These are phyloP conservation scores for Danaus plexippus DNA, from an alignment of 1,140 invertebrate species.

Conservation along the genomic window DNA sequence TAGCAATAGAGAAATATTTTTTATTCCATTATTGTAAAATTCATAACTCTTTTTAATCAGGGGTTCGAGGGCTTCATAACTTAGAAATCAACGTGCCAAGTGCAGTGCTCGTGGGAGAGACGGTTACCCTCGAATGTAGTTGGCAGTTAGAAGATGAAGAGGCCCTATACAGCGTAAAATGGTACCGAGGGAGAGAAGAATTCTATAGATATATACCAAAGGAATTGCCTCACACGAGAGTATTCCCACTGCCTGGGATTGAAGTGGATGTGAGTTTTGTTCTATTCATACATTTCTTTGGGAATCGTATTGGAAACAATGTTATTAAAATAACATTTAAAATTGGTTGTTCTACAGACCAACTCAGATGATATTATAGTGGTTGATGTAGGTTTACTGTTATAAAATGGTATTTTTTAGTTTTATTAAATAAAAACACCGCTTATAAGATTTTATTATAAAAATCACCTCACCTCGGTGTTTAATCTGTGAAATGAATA, in stretches of 20 bases:
- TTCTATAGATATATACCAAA: constrained; percentile 84
- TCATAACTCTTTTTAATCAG: constrained; percentile 54
- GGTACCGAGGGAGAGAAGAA: constrained; percentile 81
- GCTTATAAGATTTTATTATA: too few relatives aligned
- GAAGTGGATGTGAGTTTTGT: constrained; percentile 82
- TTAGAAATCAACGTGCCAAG: constrained; percentile 77
- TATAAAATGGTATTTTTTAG: too few relatives aligned
- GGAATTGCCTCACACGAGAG: constrained; percentile 76
- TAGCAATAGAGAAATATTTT: too few relatives aligned
- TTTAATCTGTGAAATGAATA: too few relatives aligned
- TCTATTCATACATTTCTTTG: too few relatives aligned
- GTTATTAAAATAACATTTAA: too few relatives aligned
- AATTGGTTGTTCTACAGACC: too few relatives aligned
- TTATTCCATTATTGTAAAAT: constrained; percentile 5
- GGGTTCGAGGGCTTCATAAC: constrained; percentile 75
- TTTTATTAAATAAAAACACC: too few relatives aligned
- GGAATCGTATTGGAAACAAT: too few relatives aligned
- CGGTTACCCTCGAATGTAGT: constrained; percentile 77
- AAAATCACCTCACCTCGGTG: too few relatives aligned
- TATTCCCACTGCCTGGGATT: constrained; percentile 77
- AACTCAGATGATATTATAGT: too few relatives aligned
- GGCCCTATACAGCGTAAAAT: constrained; percentile 83
- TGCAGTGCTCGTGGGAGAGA: constrained; percentile 76
- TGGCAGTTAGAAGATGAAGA: constrained; percentile 79
- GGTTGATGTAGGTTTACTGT: too few relatives aligned